phyloP scores from a whole-genome alignment of 1,140 invertebrate species.

The Trissolcus basalis region DNA sequence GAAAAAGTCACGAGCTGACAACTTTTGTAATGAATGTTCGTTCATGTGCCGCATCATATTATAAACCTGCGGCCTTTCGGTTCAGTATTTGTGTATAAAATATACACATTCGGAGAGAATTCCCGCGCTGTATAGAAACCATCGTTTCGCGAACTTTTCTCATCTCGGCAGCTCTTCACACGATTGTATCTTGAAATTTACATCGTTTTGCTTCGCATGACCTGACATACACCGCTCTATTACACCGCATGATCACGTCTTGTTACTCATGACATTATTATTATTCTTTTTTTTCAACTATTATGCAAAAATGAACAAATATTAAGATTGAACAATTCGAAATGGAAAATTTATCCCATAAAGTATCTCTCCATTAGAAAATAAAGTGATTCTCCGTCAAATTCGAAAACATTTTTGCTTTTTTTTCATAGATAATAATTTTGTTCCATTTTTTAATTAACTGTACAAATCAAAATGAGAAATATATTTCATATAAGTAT shows the following conservation, averaged over 20 bases:
- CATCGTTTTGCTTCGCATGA: constrained; percentile 60
- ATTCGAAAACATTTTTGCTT: too few relatives aligned
- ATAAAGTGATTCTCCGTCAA: too few relatives aligned
- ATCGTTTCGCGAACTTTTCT: constrained; percentile 46
- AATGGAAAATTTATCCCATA: too few relatives aligned
- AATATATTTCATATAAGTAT: too few relatives aligned
- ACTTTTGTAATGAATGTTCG: constrained; percentile 29
- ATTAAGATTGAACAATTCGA: too few relatives aligned
- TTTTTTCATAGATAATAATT: too few relatives aligned
- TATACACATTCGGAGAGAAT: constrained; percentile 31
- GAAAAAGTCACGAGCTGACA: constrained; percentile 21
- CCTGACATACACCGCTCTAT: constrained; percentile 53
- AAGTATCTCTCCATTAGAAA: too few relatives aligned
- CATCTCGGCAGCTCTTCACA: constrained; percentile 51
- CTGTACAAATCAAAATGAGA: too few relatives aligned
- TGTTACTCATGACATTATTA: not conserved
- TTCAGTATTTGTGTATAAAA: not conserved
- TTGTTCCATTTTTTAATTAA: too few relatives aligned
- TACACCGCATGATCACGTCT: constrained; percentile 26
- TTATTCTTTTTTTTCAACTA: not conserved
- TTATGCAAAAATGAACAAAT: too few relatives aligned
- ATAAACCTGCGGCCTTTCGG: too few relatives aligned
- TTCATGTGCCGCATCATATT: constrained; percentile 12
- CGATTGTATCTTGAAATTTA: constrained; percentile 62
- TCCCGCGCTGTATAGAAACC: constrained; percentile 52